Percentiles rank a stretch among this genome's conserved stretches.
phyloP scores from a whole-genome alignment of 1,140 invertebrate genomes.

The Drosophila rhopaloa region DNA sequence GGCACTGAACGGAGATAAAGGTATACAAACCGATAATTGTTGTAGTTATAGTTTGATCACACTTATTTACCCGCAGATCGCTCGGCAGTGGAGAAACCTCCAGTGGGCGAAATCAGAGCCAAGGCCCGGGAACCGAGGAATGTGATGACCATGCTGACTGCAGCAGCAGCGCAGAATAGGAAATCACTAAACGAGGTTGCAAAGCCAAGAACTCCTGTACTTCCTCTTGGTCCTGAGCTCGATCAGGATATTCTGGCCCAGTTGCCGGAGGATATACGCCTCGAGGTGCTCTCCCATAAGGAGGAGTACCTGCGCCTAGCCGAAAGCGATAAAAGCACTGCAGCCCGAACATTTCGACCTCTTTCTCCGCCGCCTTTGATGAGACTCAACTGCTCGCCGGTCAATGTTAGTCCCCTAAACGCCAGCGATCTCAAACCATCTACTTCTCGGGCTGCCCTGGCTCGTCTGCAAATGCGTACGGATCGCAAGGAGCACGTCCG shows the following conservation, averaged over 20 bases:
- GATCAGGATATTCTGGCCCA: constrained; percentile 87
- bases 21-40: background rate
- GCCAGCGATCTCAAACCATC: constrained; percentile 65
- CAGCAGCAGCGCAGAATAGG: background rate
- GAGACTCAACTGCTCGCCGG: too few relatives aligned
- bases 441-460: constrained; percentile 52
- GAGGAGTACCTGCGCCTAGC: constrained; percentile 36
- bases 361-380: background rate
- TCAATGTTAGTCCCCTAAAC: constrained; percentile 25
- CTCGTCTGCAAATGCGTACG: constrained; percentile 4
- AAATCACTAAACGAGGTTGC: background rate
- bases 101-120: background rate
- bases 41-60: too few relatives aligned
- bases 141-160: constrained; percentile 4
- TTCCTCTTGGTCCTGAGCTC: constrained; percentile 46
- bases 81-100: background rate
- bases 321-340: background rate
- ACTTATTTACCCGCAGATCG: too few relatives aligned
- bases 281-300: constrained; percentile 86
- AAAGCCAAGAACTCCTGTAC: background rate
- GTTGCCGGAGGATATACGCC: constrained; percentile 87
- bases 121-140: background rate
- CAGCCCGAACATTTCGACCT: background rate
- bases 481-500: constrained; percentile 1
- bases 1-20: constrained; percentile 7